phyloP scores from a whole-genome alignment of 1,140 invertebrate genomes.

The Drosophila prosaltans region DNA sequence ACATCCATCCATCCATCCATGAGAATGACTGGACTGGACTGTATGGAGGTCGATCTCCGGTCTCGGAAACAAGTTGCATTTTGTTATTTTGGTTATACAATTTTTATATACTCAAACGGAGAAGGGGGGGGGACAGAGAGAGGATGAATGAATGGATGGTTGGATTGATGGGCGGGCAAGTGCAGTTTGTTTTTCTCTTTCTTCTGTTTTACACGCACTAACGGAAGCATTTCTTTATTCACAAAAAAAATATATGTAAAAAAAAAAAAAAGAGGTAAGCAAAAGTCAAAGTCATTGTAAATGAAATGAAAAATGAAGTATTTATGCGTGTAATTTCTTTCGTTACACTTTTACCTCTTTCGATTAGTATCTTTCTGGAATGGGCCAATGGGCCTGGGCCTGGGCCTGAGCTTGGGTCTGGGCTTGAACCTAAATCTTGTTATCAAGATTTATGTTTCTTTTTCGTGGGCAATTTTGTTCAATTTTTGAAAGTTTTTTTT shows the following conservation, averaged over 20 bases:
- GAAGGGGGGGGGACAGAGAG: neutral
- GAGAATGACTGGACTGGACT: slow-evolving; percentile 19
- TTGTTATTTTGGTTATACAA: slow-evolving; percentile 30
- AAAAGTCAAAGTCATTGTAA: slow-evolving; percentile 63
- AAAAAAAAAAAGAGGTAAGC: neutral
- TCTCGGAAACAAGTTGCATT: slow-evolving; percentile 18
- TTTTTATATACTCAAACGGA: slow-evolving; percentile 24
- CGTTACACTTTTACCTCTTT: slow-evolving; percentile 58
- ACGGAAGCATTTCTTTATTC: slow-evolving; percentile 37
- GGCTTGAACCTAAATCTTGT: slow-evolving; percentile 21
- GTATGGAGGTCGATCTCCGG: neutral
- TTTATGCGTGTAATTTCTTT: slow-evolving; percentile 64
- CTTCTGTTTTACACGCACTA: slow-evolving; percentile 41
- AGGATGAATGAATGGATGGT: no score
- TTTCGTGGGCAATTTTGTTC: neutral
- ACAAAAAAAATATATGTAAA: neutral
- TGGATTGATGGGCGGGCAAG: slow-evolving; percentile 5
- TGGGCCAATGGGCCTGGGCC: slow-evolving; percentile 10
- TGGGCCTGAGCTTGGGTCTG: neutral
- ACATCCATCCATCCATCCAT: slow-evolving; percentile 49
- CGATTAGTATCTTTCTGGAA: slow-evolving; percentile 24
- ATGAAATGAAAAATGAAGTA: slow-evolving; percentile 40
- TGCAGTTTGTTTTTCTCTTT: slow-evolving; percentile 9
- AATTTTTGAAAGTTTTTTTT: slow-evolving; percentile 17
- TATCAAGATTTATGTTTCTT: slow-evolving; percentile 29